Evolutionary conservation across 2,888 invertebrate species (phyloP).

Genomic region (Hypolimnas misippus): DNA sequence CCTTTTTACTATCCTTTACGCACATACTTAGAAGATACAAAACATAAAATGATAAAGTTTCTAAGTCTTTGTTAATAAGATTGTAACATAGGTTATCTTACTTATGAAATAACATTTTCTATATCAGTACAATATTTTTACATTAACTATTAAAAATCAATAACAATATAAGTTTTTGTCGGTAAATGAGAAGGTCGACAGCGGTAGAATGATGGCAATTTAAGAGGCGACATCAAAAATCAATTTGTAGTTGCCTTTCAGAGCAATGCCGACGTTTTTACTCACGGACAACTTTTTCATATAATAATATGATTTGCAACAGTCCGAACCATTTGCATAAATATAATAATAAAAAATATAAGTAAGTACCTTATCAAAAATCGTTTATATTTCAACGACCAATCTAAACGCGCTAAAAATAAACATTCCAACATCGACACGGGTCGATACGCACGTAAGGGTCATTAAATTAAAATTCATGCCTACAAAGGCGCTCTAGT

Average conservation of each 20-base stretch:
- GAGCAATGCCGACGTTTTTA: conserved; percentile 50
- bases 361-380: neutral
- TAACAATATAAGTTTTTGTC: conserved; percentile 60
- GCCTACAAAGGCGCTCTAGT: conserved; percentile 63
- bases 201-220: conserved; percentile 55
- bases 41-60: too few species aligned
- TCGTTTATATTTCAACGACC: conserved; percentile 11
- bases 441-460: conserved; percentile 41
- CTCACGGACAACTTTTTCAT: conserved; percentile 26
- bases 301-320: conserved; percentile 33
- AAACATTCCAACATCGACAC: conserved; percentile 22
- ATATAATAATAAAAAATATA: neutral
- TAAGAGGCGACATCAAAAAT: conserved; percentile 71
- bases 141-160: too few species aligned
- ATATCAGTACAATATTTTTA: too few species aligned
- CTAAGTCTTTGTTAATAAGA: too few species aligned
- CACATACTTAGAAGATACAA: too few species aligned
- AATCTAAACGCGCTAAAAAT: conserved; percentile 31
- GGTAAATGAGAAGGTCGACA: conserved; percentile 51
- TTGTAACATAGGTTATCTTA: too few species aligned
- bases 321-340: neutral
- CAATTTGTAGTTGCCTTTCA: conserved; percentile 64
- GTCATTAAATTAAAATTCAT: conserved; percentile 66
- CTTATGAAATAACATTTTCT: conserved; percentile 12
- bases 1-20: too few species aligned